Conservation (phyloP, 2,113 vertebrate species). For the Machaerirhynchus nigripectus region DNA sequence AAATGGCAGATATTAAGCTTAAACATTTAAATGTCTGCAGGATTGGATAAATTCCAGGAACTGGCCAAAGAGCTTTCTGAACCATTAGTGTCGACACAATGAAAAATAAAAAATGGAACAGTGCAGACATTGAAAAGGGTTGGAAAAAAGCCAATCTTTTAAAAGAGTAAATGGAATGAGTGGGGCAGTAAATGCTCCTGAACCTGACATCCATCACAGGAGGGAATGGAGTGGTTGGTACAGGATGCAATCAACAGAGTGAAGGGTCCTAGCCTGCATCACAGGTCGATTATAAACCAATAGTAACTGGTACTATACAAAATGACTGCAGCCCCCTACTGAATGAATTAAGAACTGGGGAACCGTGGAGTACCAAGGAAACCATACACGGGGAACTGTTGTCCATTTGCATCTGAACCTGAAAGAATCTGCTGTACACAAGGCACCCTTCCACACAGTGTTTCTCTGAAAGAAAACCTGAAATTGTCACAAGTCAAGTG, state of each 20-base stretch:
- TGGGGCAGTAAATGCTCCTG: not conserved
- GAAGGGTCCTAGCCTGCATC: not conserved
- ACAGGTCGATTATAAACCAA: not conserved
- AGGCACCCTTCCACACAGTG: not conserved
- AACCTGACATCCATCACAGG: not conserved
- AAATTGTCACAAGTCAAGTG: fast-evolving
- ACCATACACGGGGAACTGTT: fast-evolving
- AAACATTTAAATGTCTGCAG: slow-evolving; percentile 2
- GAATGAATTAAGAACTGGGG: not conserved
- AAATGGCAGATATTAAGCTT: slow-evolving; percentile 39
- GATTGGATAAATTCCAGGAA: slow-evolving; percentile 36
- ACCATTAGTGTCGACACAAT: not conserved
- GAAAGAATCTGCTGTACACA: not conserved
- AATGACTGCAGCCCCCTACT: not conserved
- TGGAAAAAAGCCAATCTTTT: slow-evolving; percentile 44
- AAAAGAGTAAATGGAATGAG: slow-evolving; percentile 14
- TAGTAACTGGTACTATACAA: not conserved
- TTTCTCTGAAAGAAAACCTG: not conserved
- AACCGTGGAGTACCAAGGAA: fast-evolving
- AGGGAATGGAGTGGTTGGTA: not conserved
- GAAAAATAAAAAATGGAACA: slow-evolving; percentile 25
- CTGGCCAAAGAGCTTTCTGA: slow-evolving; percentile 13
- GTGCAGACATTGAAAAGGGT: slow-evolving; percentile 1
- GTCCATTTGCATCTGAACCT: not conserved
- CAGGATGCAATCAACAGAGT: not conserved